phyloP scores from a whole-genome alignment of 2,888 invertebrate species.

The Diploptera punctata region DNA sequence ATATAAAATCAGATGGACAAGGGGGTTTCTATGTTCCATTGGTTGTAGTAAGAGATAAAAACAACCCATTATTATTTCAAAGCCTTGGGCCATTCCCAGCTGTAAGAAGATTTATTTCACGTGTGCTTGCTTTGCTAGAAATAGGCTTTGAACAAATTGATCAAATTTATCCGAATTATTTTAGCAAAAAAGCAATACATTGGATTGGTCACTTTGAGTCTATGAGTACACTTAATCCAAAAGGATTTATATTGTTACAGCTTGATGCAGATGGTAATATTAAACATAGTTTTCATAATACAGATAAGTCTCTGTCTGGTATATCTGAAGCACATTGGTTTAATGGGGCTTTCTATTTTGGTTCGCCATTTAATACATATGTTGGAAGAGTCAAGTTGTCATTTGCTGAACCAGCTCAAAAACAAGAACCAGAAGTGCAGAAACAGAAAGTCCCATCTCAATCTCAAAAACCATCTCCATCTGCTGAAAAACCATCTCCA shows the following conservation, averaged over 20 bases:
- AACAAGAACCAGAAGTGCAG: neutral
- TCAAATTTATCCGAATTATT: slow-evolving; percentile 68
- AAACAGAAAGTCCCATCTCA: neutral
- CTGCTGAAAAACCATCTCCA: neutral
- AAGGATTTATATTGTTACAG: slow-evolving; percentile 66
- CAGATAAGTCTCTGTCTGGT: slow-evolving; percentile 60
- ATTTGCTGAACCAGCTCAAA: neutral
- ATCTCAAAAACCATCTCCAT: neutral
- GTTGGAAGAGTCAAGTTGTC: slow-evolving; percentile 68
- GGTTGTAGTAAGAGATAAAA: slow-evolving; percentile 60
- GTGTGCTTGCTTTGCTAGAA: slow-evolving; percentile 66
- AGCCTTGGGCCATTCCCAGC: slow-evolving; percentile 67
- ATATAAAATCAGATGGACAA: slow-evolving; percentile 61
- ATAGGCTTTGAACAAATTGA: slow-evolving; percentile 68
- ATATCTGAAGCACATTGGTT: slow-evolving; percentile 71
- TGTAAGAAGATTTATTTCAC: slow-evolving; percentile 68
- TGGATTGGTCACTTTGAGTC: slow-evolving; percentile 69
- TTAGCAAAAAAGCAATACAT: slow-evolving; percentile 67
- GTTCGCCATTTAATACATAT: slow-evolving; percentile 71
- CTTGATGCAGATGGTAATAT: slow-evolving; percentile 76
- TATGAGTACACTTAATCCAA: slow-evolving; percentile 53
- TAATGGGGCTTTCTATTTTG: slow-evolving; percentile 50
- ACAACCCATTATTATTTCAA: slow-evolving; percentile 63
- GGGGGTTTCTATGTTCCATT: slow-evolving; percentile 73
- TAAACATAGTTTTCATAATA: slow-evolving; percentile 69